Percentiles rank a stretch among this genome's conserved stretches.
Evolutionary conservation across 2,888 invertebrate genomes (phyloP).

Genomic region (Drosophila basisetae): DNA sequence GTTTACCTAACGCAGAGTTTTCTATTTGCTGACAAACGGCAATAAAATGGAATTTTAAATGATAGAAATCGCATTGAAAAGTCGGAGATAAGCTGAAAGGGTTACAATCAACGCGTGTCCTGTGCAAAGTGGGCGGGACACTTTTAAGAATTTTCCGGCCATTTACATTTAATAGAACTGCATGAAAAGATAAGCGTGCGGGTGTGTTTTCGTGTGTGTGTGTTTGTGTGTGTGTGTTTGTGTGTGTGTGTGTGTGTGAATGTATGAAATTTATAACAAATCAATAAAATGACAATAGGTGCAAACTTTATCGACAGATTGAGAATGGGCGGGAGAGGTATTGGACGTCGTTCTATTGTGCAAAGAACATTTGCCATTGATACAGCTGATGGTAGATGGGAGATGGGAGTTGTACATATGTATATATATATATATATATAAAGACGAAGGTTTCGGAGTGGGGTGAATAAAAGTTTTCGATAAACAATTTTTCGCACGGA

Average conservation of each 20-base stretch:
- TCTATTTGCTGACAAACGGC: slow-evolving; percentile 58
- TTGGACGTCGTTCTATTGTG: slow-evolving; percentile 66
- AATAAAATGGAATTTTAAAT: slow-evolving; percentile 79
- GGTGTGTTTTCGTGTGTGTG: slow-evolving; percentile 31
- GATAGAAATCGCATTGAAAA: slow-evolving; percentile 75
- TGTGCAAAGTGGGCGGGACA: slow-evolving; percentile 53
- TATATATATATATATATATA: not conserved
- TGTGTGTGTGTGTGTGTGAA: slow-evolving; percentile 27
- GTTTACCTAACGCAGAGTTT: slow-evolving; percentile 43
- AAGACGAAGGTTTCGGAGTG: not conserved
- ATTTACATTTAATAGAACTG: slow-evolving; percentile 75
- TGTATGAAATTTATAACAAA: slow-evolving; percentile 77
- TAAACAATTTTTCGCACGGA: slow-evolving; percentile 81
- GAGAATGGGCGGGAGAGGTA: not conserved
- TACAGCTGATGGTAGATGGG: slow-evolving; percentile 11
- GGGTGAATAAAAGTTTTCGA: slow-evolving; percentile 66
- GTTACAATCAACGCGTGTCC: slow-evolving; percentile 57
- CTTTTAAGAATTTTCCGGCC: slow-evolving; percentile 65
- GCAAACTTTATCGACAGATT: slow-evolving; percentile 70
- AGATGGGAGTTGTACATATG: not conserved
- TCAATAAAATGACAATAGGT: slow-evolving; percentile 80
- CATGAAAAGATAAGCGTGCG: slow-evolving; percentile 64
- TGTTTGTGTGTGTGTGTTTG: slow-evolving; percentile 38
- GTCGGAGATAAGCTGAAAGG: slow-evolving; percentile 68
- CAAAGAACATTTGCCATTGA: slow-evolving; percentile 41